These are phyloP conservation scores for Cebus imitator DNA, from an alignment of 2,113 vertebrate species.

Conservation along the genomic window DNA sequence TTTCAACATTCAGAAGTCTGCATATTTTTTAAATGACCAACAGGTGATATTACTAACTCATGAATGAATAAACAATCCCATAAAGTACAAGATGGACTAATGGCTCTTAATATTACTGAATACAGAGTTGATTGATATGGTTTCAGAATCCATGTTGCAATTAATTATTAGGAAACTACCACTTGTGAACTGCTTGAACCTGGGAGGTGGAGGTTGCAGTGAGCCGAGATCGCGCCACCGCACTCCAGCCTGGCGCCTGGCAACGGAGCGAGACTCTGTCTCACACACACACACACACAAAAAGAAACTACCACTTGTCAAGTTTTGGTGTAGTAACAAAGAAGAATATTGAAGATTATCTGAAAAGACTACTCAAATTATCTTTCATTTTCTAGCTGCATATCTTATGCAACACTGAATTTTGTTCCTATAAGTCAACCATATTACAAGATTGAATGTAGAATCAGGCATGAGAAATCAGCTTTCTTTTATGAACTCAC, in stretches of 20 bases:
- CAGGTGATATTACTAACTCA: not conserved
- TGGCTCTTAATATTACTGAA: not conserved
- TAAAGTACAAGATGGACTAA: not conserved
- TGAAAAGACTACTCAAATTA: slow-evolving; percentile 6
- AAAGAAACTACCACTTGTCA: slow-evolving; percentile 5
- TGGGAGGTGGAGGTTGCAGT: too few relatives aligned
- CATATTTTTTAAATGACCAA: slow-evolving; percentile 29
- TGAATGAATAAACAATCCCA: not conserved
- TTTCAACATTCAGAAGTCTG: not conserved
- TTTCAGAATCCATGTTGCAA: not conserved
- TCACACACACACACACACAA: too few relatives aligned
- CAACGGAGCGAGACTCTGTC: too few relatives aligned
- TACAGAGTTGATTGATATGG: not conserved
- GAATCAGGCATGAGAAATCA: slow-evolving; percentile 1
- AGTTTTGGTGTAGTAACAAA: slow-evolving; percentile 26
- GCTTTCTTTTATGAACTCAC: slow-evolving; percentile 49
- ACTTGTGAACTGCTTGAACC: not conserved
- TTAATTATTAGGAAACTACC: slow-evolving; percentile 40
- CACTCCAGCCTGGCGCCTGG: too few relatives aligned
- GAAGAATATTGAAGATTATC: slow-evolving; percentile 38
- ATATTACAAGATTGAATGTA: slow-evolving; percentile 15
- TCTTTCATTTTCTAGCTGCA: slow-evolving; percentile 10
- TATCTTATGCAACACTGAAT: slow-evolving; percentile 13
- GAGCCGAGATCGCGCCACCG: too few relatives aligned
- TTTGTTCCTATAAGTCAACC: slow-evolving; percentile 32